A percentile compares a stretch with the other conserved stretches of the same genome.
These are phyloP conservation scores for Anhinga anhinga DNA, from an alignment of 2,113 vertebrate species.

Conservation along the genomic window DNA sequence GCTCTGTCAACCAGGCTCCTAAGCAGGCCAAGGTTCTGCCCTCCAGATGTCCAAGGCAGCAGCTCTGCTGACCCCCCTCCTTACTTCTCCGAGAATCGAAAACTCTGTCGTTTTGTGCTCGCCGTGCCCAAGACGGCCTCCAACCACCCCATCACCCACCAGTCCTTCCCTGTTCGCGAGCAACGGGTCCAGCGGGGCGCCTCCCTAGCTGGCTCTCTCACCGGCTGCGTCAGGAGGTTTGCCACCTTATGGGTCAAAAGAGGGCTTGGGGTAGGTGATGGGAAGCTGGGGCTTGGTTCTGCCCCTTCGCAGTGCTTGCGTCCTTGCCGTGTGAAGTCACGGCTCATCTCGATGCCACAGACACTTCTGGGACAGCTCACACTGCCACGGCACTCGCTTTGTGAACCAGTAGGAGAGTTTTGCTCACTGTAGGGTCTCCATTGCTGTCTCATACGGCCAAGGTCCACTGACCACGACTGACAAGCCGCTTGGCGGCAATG, in stretches of 20 bases:
- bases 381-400: not conserved
- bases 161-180: not conserved
- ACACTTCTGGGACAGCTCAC: not conserved
- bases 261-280: not conserved
- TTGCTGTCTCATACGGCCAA: rapidly evolving
- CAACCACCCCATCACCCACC: not conserved
- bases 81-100: not conserved
- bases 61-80: not conserved
- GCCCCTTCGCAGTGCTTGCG: not conserved
- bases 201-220: not conserved
- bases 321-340: not conserved
- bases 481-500: not conserved
- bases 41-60: too few species aligned
- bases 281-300: not conserved
- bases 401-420: not conserved
- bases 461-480: not conserved
- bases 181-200: not conserved
- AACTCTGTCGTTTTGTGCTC: not conserved
- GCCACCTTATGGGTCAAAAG: not conserved
- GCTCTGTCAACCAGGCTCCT: too few species aligned
- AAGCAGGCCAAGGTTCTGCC: too few species aligned
- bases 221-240: not conserved
- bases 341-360: not conserved
- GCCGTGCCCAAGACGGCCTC: not conserved
- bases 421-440: not conserved